These are phyloP conservation scores for Oedothorax gibbosus DNA, from an alignment of 1,140 invertebrate genomes.

Conservation along the genomic window DNA sequence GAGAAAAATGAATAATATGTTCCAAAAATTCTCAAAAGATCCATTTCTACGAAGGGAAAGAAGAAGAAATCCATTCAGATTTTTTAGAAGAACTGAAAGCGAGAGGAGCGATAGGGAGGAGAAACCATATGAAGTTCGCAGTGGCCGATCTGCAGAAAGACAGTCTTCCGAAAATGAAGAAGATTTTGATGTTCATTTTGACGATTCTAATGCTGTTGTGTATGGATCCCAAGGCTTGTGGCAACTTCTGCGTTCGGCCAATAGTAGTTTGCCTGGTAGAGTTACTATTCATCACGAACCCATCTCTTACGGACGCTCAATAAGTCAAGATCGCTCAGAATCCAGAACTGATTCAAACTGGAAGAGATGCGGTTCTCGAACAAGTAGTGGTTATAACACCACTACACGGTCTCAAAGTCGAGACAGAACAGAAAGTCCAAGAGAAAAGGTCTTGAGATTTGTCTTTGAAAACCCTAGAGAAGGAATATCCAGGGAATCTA, in stretches of 20 bases:
- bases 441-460: constrained; percentile 59
- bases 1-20: constrained; percentile 55
- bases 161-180: constrained; percentile 61
- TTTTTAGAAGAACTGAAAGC: constrained; percentile 51
- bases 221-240: constrained; percentile 62
- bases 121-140: constrained; percentile 38
- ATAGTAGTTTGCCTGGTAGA: constrained; percentile 32
- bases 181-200: constrained; percentile 57
- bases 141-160: constrained; percentile 41
- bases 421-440: constrained; percentile 56
- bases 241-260: constrained; percentile 53
- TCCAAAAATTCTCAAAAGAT: constrained; percentile 52
- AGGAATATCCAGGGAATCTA: constrained; percentile 10
- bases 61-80: constrained; percentile 52
- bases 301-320: constrained; percentile 34
- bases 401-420: constrained; percentile 56
- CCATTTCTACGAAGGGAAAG: constrained; percentile 39
- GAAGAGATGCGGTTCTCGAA: constrained; percentile 45
- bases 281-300: constrained; percentile 26
- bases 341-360: constrained; percentile 33
- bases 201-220: constrained; percentile 53
- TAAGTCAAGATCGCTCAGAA: constrained; percentile 53
- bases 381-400: constrained; percentile 56
- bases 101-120: constrained; percentile 33
- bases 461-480: constrained; percentile 46